Evolutionary conservation across 2,113 vertebrate species (phyloP), one percentile per base, ranked within the genome.

Genomic region (Apteryx mantelli): DNA sequence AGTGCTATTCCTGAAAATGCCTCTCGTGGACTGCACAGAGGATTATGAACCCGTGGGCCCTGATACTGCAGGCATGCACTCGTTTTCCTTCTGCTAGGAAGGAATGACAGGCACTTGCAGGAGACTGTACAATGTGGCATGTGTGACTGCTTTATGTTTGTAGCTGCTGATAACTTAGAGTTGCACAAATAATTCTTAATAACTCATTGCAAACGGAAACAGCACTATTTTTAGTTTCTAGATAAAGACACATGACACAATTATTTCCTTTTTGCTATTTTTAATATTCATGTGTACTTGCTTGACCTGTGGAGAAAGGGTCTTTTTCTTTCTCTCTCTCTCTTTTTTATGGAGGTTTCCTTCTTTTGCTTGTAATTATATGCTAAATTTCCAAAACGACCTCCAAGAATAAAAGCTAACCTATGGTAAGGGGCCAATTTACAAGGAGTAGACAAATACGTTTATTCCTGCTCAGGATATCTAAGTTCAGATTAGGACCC

Each of bases 281-380:
- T 71, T 40, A 36, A 11, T 42, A 4, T 75, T 71, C 3, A 9
- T 17, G 20, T 61, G 2, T 91, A 74, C 2, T 32, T 84, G 2
- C 21, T 82, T 83, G 80, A 88, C 3, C 7, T 1, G 3, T 21
- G 5, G 0, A 1, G 36, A 48, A 61, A 19, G 56, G 2, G 16
- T 76, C 19, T 12, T 34, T 9, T 3, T 20, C 7, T 13, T 5
- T 28, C 1, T 4, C 22, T 17, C 10, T 1, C 1, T 68, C 74
- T 71, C 17, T 13, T 81, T 75, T 70, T 68, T 2, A 19, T 32
- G 11, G 9, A 9, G 2, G 56, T 70, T 75, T 85, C 13, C 11
- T 71, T 48, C 13, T 75, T 75, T 60, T 60, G 30, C 19, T 60
- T 76, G 26, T 24, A 63, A 15, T 58, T 64, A 71, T 2, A 16